Evolutionary conservation across 2,113 vertebrate species (phyloP).

Genomic region (Antechinus stuartii): DNA sequence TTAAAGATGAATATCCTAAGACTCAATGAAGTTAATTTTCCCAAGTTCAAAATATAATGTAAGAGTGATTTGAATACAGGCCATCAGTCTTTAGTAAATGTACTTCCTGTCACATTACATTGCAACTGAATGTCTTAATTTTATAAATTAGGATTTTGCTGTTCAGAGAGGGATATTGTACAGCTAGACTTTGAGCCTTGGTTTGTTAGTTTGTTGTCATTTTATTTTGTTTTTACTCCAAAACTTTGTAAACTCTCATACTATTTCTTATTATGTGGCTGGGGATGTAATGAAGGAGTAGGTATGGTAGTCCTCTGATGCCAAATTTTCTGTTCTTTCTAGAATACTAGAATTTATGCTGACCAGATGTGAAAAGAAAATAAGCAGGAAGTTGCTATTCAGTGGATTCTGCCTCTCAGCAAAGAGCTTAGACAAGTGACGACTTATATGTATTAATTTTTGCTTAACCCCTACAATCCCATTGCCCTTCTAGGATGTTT

Average conservation of each 20-base stretch:
- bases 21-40: neutral
- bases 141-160: neutral
- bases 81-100: neutral
- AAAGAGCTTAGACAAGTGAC: neutral
- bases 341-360: neutral
- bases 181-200: neutral
- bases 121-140: neutral
- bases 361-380: neutral
- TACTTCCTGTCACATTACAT: neutral
- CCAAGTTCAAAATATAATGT: neutral
- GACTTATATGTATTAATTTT: neutral
- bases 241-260: neutral
- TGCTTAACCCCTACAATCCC: conserved; percentile 52
- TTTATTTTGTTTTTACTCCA: neutral
- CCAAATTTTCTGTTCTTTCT: neutral
- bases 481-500: neutral
- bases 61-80: neutral
- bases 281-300: neutral
- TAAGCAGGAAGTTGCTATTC: neutral
- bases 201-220: neutral
- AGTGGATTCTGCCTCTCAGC: neutral
- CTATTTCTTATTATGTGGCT: neutral
- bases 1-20: neutral
- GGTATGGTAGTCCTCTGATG: neutral
- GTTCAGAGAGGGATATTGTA: neutral